Conservation (phyloP, 2,113 vertebrate species). For the Brachyhypopomus occidentalis region DNA sequence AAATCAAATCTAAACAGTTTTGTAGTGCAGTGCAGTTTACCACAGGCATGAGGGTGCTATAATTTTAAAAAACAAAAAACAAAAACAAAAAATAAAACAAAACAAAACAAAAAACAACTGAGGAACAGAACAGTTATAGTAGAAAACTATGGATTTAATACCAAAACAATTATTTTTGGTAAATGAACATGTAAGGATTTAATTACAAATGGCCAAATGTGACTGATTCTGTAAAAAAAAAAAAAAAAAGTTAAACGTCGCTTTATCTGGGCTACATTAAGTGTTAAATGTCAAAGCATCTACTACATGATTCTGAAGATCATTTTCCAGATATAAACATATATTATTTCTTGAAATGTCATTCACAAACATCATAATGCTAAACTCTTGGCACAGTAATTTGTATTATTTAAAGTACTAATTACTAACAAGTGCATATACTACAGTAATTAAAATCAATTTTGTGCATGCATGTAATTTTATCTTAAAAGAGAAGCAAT, state of each 20-base stretch:
- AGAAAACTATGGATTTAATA: slow-evolving; percentile 14
- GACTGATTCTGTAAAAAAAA: slow-evolving; percentile 23
- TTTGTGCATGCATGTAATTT: slow-evolving; percentile 54
- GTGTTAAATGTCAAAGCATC: slow-evolving; percentile 14
- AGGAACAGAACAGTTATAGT: not conserved
- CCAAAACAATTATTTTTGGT: slow-evolving; percentile 34
- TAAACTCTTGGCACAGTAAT: slow-evolving; percentile 41
- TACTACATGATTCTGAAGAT: slow-evolving; percentile 17
- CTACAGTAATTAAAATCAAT: slow-evolving; percentile 39
- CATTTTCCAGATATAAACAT: not conserved
- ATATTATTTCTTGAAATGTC: slow-evolving; percentile 16
- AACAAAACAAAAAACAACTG: too few species aligned
- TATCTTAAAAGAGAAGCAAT: slow-evolving; percentile 45
- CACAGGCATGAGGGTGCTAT: slow-evolving; percentile 38
- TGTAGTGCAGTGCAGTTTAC: slow-evolving; percentile 36
- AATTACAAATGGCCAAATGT: slow-evolving; percentile 36
- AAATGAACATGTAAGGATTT: slow-evolving; percentile 37
- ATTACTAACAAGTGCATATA: slow-evolving; percentile 26
- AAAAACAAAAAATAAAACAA: too few species aligned
- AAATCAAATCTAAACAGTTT: slow-evolving; percentile 41
- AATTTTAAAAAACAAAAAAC: slow-evolving; percentile 20
- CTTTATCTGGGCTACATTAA: not conserved
- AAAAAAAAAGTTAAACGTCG: slow-evolving; percentile 30
- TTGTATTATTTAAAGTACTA: slow-evolving; percentile 39
- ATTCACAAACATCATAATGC: slow-evolving; percentile 32